A percentile compares a stretch with the other conserved stretches of the same genome.
Conservation (phyloP, 2,888 invertebrate species). For the Clistopyga incitator region DNA sequence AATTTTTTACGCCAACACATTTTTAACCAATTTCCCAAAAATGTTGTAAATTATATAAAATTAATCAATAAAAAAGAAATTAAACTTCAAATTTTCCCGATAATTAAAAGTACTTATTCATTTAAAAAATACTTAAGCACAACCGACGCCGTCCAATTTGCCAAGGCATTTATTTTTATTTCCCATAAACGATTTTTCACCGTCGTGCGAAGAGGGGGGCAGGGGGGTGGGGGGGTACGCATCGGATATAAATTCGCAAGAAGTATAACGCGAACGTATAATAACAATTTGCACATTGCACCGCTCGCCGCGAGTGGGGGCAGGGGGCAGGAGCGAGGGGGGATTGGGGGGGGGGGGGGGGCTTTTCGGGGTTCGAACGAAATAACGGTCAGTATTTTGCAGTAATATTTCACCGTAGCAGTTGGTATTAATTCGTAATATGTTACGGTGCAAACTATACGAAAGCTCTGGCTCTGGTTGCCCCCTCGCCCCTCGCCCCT, state of each 20-base stretch:
- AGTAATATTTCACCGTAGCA: conserved; percentile 84
- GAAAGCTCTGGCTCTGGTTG: conserved; percentile 72
- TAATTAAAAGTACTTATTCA: conserved; percentile 26
- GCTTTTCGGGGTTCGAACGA: conserved; percentile 73
- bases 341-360: conserved; percentile 47
- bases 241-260: conserved; percentile 79
- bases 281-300: conserved; percentile 77
- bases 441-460: conserved; percentile 84
- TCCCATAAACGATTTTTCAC: conserved; percentile 64
- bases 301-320: conserved; percentile 34
- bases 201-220: conserved; percentile 19
- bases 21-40: background rate
- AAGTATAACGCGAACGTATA: conserved; percentile 76
- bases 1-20: background rate
- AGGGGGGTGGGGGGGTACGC: conserved; percentile 46
- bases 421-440: conserved; percentile 85
- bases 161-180: conserved; percentile 21
- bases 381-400: conserved; percentile 84
- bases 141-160: background rate
- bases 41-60: background rate
- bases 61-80: background rate
- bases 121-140: conserved; percentile 8
- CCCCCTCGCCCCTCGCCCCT: conserved; percentile 46
- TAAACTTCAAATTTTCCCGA: background rate
- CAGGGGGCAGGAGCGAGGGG: conserved; percentile 6